Evolutionary conservation across 2,888 invertebrate genomes (phyloP), one percentile per base, ranked within the genome.

Genomic region (Drosophila conformis): DNA sequence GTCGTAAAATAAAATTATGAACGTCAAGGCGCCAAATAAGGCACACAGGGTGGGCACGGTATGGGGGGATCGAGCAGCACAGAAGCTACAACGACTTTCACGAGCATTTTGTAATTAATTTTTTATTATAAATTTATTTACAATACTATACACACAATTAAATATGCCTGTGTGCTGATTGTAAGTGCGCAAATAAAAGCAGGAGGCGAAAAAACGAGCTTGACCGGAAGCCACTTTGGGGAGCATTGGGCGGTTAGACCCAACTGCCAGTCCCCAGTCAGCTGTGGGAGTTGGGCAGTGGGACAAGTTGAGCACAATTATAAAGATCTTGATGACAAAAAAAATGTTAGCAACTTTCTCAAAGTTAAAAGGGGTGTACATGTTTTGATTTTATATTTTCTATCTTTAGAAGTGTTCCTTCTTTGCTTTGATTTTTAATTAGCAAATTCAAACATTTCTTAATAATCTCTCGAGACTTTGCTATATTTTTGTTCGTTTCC

Each of bases 1-100:
- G 87, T 85, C 84, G 84, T 85, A 83, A 86, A 89, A 82, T 82
- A 82, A 88, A 89, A 89, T 85, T 84, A 88, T 90, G 77, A 88
- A 87, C 87, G 90, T 89, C 87, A 85, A 89, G 73, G 84, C 82
- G 65, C 85, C 85, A 87, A 89, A 85, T 87, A 89, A 71, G 85
- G 89, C 82, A 59, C 61, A 54, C 38, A 66, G 68, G 65, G 71
- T 62, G 36, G 27, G 10, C 21, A 10, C 42, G 29, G 5, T 13
- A 38, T 25, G 29, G 58, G 46, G n/a, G 42, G 11, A n/a, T 31
- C 21, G 27, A 31, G 29, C 72, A 64, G 59, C 59, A 80, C 78
- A 89, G 82, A 83, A 89, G 89, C 84, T 42, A 70, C 80, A 77
- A 77, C 82, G 67, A 85, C 85, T 85, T 85, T 85, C 85, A 83